A percentile compares a stretch with the other conserved stretches of the same genome.
phyloP scores from a whole-genome alignment of 2,113 vertebrate species.

The Okapia johnstoni region DNA sequence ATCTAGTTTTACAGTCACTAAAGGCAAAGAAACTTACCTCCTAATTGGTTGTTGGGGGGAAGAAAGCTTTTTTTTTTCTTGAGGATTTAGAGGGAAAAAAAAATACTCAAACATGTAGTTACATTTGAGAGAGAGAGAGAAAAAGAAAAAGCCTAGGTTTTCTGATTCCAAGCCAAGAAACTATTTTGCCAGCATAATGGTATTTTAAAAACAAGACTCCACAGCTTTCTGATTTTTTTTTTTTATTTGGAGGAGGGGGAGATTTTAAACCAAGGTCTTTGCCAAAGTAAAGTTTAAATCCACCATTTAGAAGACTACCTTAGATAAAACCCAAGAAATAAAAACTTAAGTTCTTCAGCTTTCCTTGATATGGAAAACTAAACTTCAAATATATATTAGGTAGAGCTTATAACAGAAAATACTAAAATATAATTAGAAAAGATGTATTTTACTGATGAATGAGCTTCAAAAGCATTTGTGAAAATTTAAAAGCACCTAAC shows the following conservation, averaged over 20 bases:
- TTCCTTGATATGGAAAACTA: neutral
- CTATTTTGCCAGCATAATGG: neutral
- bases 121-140: neutral
- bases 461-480: neutral
- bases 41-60: neutral
- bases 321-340: conserved; percentile 1
- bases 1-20: neutral
- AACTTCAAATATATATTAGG: neutral
- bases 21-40: neutral
- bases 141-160: neutral
- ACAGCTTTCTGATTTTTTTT: neutral
- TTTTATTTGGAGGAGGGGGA: neutral
- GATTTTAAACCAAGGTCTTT: conserved; percentile 9
- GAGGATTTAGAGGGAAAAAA: neutral
- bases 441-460: neutral
- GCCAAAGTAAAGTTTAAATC: neutral
- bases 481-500: neutral
- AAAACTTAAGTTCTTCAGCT: neutral
- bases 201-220: conserved; percentile 7
- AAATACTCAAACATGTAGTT: neutral
- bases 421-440: neutral
- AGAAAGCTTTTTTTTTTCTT: neutral
- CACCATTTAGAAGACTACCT: neutral
- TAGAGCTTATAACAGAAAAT: neutral
- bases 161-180: conserved; percentile 6